phyloP scores from a whole-genome alignment of 2,888 invertebrate species.

The Athetis lepigone region DNA sequence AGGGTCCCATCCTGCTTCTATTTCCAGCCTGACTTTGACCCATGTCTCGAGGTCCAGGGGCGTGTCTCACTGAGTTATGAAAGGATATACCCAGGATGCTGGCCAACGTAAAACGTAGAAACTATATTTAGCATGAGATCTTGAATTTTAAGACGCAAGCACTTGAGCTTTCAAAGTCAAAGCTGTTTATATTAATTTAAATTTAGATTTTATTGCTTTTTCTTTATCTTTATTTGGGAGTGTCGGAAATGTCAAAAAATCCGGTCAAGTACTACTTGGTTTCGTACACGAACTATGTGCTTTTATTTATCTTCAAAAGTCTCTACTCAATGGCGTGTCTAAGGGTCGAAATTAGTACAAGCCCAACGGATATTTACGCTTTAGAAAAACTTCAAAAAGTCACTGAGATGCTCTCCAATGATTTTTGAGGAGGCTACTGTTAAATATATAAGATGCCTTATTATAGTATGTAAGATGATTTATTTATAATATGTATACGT shows the following conservation, averaged over 20 bases:
- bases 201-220: not conserved
- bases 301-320: too few relatives aligned
- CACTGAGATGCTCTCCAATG: too few relatives aligned
- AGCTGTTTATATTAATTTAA: not conserved
- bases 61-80: slow-evolving; percentile 59
- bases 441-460: too few relatives aligned
- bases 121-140: slow-evolving; percentile 28
- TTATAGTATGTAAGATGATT: too few relatives aligned
- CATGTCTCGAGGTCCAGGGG: slow-evolving; percentile 55
- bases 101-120: slow-evolving; percentile 24
- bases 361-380: too few relatives aligned
- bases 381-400: too few relatives aligned
- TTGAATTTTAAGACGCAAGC: slow-evolving; percentile 9
- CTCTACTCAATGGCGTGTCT: too few relatives aligned
- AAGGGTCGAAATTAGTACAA: too few relatives aligned
- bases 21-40: slow-evolving; percentile 59
- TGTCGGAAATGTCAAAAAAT: not conserved
- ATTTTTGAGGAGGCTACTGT: too few relatives aligned
- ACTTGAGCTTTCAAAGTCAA: slow-evolving; percentile 4
- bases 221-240: not conserved
- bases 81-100: slow-evolving; percentile 37
- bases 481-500: too few relatives aligned
- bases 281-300: too few relatives aligned
- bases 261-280: too few relatives aligned
- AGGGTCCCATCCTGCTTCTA: slow-evolving; percentile 49